These are phyloP conservation scores for Drepana arcuata DNA, from an alignment of 1,140 invertebrate genomes.

Conservation along the genomic window DNA sequence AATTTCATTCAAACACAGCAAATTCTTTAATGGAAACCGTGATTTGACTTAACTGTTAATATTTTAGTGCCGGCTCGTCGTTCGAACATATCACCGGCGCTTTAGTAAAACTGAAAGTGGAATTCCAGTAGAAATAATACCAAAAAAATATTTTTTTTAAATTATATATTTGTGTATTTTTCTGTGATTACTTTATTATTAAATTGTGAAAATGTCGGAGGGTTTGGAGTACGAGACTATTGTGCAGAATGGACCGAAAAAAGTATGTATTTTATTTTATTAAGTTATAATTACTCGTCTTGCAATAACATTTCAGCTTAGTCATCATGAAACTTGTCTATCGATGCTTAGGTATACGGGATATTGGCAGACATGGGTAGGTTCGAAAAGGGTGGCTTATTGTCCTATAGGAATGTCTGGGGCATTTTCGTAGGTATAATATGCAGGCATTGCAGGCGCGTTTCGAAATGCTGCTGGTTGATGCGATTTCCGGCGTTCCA, in stretches of 20 bases:
- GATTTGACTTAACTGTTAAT: constrained; percentile 31
- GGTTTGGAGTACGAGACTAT: constrained; percentile 72
- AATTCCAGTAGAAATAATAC: constrained; percentile 15
- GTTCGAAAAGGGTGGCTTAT: constrained; percentile 29
- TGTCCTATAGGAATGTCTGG: constrained; percentile 57
- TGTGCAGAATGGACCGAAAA: constrained; percentile 72
- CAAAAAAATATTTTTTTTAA: constrained; percentile 20
- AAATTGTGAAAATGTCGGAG: constrained; percentile 64
- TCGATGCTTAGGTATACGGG: no score
- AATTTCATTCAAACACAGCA: constrained; percentile 32
- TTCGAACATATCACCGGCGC: constrained; percentile 15
- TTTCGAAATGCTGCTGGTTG: constrained; percentile 26
- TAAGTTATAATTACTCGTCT: constrained; percentile 8
- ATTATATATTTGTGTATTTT: constrained; percentile 16
- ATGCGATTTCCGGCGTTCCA: no score
- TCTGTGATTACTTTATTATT: constrained; percentile 32
- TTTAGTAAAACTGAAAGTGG: constrained; percentile 12
- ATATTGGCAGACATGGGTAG: constrained; percentile 25
- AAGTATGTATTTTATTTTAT: constrained; percentile 45
- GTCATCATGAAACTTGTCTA: constrained; percentile 19
- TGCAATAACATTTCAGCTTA: constrained; percentile 13
- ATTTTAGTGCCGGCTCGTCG: constrained; percentile 22
- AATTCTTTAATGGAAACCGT: constrained; percentile 44
- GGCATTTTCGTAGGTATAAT: constrained; percentile 46
- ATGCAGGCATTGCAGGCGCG: constrained; percentile 32